Percentiles rank a stretch among this genome's conserved stretches.
Conservation (phyloP, 2,888 invertebrate species). For the Lordiphosa andalusiaca region DNA sequence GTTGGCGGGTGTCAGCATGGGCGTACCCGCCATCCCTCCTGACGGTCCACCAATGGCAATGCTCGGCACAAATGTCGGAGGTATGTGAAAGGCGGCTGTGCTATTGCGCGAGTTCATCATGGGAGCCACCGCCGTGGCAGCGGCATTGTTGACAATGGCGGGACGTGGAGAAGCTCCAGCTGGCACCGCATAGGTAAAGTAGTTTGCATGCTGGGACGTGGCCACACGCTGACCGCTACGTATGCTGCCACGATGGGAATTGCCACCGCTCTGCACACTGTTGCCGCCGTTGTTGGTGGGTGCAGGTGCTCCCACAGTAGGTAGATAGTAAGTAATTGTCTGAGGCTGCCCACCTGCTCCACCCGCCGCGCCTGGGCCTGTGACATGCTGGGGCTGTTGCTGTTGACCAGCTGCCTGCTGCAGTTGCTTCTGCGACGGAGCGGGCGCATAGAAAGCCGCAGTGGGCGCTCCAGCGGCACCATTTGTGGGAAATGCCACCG, state of each 20-base stretch:
- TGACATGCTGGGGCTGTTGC: conserved; percentile 14
- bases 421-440: conserved; percentile 43
- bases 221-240: conserved; percentile 43
- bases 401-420: conserved; percentile 32
- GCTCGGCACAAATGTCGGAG: conserved; percentile 60
- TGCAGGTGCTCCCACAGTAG: conserved; percentile 10
- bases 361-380: conserved; percentile 12
- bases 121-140: conserved; percentile 38
- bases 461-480: conserved; percentile 30
- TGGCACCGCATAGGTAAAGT: conserved; percentile 47
- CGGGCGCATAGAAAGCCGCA: conserved; percentile 30
- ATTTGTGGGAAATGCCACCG: conserved; percentile 48
- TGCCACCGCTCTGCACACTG: conserved; percentile 18
- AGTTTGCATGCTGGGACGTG: conserved; percentile 48
- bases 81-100: conserved; percentile 56
- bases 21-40: conserved; percentile 34
- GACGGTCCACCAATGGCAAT: conserved; percentile 49
- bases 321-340: conserved; percentile 32
- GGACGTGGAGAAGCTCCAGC: conserved; percentile 57
- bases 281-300: conserved; percentile 8
- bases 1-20: conserved; percentile 51
- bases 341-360: conserved; percentile 24
- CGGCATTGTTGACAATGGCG: conserved; percentile 45
- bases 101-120: conserved; percentile 60
- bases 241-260: conserved; percentile 34